These are phyloP conservation scores for Coreius guichenoti DNA, from an alignment of 2,797 vertebrate genomes.

Conservation along the genomic window DNA sequence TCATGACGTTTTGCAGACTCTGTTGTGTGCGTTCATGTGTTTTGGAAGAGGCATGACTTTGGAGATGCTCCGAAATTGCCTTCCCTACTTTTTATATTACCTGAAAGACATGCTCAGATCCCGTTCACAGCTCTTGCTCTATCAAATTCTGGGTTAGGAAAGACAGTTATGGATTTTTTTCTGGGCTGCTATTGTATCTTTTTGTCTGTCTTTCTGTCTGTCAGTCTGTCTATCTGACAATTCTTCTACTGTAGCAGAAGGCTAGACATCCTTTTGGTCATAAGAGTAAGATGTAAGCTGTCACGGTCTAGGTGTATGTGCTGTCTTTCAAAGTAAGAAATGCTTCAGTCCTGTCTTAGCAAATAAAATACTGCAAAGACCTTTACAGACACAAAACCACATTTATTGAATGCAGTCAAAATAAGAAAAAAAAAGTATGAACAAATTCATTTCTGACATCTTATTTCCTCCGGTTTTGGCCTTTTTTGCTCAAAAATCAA, in stretches of 20 bases:
- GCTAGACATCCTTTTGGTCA: not conserved
- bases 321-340: conserved; percentile 7
- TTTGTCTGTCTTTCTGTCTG: not conserved
- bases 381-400: not conserved
- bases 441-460: not conserved
- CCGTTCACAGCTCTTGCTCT: too few species aligned
- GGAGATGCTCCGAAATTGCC: too few species aligned
- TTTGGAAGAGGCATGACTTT: too few species aligned
- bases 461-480: not conserved
- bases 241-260: not conserved
- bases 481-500: not conserved
- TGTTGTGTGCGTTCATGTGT: too few species aligned
- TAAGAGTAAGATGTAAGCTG: not conserved
- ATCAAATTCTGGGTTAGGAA: not conserved
- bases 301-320: not conserved
- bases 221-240: not conserved
- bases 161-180: not conserved
- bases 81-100: not conserved
- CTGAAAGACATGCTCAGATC: not conserved
- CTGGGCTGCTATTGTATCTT: not conserved
- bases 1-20: too few species aligned
- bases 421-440: not conserved
- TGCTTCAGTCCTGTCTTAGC: not conserved
- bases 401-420: not conserved
- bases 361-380: not conserved